These are phyloP conservation scores for Pipistrellus kuhlii DNA, from an alignment of 2,797 vertebrate genomes.

Conservation along the genomic window DNA sequence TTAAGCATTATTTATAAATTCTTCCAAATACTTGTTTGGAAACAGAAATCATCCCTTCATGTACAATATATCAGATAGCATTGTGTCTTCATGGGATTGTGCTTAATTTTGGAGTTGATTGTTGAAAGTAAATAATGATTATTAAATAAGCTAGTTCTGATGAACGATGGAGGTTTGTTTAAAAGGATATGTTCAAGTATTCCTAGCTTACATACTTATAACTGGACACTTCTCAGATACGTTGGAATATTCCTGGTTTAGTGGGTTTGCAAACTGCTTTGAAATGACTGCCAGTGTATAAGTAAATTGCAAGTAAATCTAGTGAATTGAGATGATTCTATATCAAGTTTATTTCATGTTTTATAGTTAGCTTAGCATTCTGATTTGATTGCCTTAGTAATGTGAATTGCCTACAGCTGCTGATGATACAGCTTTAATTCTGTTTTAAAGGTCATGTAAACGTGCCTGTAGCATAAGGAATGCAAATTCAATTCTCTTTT, in stretches of 20 bases:
- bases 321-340: slow-evolving; percentile 87
- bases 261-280: slow-evolving; percentile 73
- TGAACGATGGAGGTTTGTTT: slow-evolving; percentile 31
- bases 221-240: slow-evolving; percentile 31
- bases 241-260: slow-evolving; percentile 56
- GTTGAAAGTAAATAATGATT: slow-evolving; percentile 59
- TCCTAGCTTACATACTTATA: slow-evolving; percentile 53
- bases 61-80: neutral
- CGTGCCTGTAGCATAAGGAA: slow-evolving; percentile 88
- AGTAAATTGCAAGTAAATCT: slow-evolving; percentile 88
- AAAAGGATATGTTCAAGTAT: slow-evolving; percentile 48
- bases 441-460: slow-evolving; percentile 92
- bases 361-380: slow-evolving; percentile 91
- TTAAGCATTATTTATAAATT: slow-evolving; percentile 40
- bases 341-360: slow-evolving; percentile 89
- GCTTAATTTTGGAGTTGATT: slow-evolving; percentile 58
- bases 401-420: slow-evolving; percentile 90
- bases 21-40: neutral
- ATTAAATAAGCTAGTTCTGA: slow-evolving; percentile 44
- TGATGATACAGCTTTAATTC: slow-evolving; percentile 91
- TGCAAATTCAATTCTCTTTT: slow-evolving; percentile 90
- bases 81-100: slow-evolving; percentile 20
- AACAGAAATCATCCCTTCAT: slow-evolving; percentile 48
- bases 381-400: slow-evolving; percentile 91
- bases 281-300: slow-evolving; percentile 85